Evolutionary conservation across 2,797 vertebrate species (phyloP).

Genomic region (Cercopithecus hamlyni): DNA sequence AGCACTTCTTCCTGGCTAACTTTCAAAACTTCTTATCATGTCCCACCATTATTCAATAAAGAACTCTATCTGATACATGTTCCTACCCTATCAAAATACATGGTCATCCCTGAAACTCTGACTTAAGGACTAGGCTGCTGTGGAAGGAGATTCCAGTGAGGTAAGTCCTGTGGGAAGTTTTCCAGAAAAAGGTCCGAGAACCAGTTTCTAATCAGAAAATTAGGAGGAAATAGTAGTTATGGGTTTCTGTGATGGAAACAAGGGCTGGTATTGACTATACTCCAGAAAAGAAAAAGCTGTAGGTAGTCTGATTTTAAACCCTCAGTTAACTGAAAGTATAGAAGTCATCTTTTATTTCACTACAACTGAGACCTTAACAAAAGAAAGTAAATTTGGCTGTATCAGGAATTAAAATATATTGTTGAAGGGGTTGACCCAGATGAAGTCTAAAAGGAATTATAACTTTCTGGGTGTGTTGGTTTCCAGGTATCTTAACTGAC

Average conservation of each 20-base stretch:
- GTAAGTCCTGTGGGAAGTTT: background rate
- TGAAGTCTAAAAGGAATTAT: constrained; percentile 46
- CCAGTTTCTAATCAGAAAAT: constrained; percentile 21
- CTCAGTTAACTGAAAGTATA: background rate
- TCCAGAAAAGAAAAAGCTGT: background rate
- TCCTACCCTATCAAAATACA: background rate
- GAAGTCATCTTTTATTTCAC: constrained; percentile 33
- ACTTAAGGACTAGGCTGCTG: background rate
- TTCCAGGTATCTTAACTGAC: constrained; percentile 49
- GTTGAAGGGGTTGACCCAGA: constrained; percentile 25
- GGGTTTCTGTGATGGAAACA: background rate
- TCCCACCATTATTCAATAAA: background rate
- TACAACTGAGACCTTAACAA: constrained; percentile 30
- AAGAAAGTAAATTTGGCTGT: constrained; percentile 41
- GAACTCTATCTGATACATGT: background rate
- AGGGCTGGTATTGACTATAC: background rate
- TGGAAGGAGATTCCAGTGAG: background rate
- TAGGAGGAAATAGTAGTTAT: background rate
- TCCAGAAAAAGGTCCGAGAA: background rate
- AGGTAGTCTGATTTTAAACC: background rate
- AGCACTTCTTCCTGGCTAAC: background rate
- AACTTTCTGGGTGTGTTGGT: constrained; percentile 49
- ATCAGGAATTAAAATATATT: constrained; percentile 40
- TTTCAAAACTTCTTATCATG: background rate
- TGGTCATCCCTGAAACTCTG: background rate